phyloP scores from a whole-genome alignment of 2,797 vertebrate genomes.

The Cossypha dichroa region DNA sequence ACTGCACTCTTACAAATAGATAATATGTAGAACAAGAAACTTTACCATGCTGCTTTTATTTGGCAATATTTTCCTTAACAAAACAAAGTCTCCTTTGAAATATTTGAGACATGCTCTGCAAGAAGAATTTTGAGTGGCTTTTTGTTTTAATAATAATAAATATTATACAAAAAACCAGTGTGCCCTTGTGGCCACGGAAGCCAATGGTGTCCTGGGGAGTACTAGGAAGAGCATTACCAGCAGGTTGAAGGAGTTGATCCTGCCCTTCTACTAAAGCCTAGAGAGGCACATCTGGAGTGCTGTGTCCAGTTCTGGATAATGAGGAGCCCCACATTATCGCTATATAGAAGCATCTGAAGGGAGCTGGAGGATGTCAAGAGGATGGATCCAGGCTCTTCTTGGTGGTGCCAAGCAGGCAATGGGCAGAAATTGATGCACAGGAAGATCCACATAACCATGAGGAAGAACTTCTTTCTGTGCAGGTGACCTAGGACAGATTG shows the following conservation, averaged over 20 bases:
- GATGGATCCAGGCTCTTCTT: background rate
- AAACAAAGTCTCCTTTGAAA: background rate
- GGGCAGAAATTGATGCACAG: background rate
- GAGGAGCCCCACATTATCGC: too few species aligned
- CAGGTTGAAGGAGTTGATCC: background rate
- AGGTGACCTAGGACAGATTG: background rate
- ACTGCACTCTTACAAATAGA: background rate
- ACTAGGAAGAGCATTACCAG: background rate
- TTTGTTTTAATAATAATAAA: background rate
- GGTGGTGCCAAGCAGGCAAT: background rate
- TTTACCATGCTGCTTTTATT: background rate
- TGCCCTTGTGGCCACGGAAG: background rate
- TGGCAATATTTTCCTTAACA: background rate
- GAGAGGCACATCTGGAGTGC: background rate
- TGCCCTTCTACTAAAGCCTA: background rate
- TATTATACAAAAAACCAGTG: background rate
- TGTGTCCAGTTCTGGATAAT: background rate
- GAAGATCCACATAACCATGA: background rate
- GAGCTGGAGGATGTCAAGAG: background rate
- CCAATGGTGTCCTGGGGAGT: fast-evolving
- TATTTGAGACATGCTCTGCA: background rate
- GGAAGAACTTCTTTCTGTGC: background rate
- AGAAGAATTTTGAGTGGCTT: background rate
- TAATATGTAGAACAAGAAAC: background rate
- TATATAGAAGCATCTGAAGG: background rate